These are phyloP conservation scores for Danionella dracula DNA, from an alignment of 2,797 vertebrate genomes.

Conservation along the genomic window DNA sequence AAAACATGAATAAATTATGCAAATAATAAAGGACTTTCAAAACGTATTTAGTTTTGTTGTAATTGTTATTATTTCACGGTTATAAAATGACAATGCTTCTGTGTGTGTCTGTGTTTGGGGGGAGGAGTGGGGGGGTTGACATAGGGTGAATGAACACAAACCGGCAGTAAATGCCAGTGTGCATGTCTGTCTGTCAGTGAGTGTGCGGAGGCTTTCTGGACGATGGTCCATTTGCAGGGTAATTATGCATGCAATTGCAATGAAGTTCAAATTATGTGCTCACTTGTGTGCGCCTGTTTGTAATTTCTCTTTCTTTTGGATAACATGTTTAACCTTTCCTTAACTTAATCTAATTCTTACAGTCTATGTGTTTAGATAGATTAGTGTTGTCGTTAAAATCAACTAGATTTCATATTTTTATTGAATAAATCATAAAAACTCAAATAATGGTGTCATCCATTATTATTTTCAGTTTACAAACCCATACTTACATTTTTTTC, in stretches of 20 bases:
- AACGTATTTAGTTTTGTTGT: conserved; percentile 82
- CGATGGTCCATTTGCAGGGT: conserved; percentile 66
- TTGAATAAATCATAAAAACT: too few species aligned
- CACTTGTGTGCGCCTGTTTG: conserved; percentile 15
- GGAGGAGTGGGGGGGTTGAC: conserved; percentile 24
- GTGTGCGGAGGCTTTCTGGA: conserved; percentile 20
- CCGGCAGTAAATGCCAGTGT: conserved; percentile 42
- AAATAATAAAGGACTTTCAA: conserved; percentile 95
- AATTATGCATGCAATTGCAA: conserved; percentile 92
- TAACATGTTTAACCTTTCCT: conserved; percentile 22
- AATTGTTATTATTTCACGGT: conserved; percentile 74
- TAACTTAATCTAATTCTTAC: conserved; percentile 50
- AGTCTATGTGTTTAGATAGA: too few species aligned
- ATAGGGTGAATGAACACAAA: conserved; percentile 39
- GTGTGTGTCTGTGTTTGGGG: conserved; percentile 55
- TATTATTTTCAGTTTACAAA: too few species aligned
- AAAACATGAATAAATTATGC: conserved; percentile 93
- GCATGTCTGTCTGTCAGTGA: conserved; percentile 11
- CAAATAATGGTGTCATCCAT: too few species aligned
- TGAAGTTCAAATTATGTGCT: conserved; percentile 82
- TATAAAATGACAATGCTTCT: conserved; percentile 90
- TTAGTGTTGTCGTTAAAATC: too few species aligned
- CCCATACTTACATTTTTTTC: too few species aligned
- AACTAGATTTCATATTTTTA: too few species aligned
- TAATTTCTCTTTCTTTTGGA: not conserved